Evolutionary conservation across 2,888 invertebrate genomes (phyloP).

Genomic region (Agrochola lota): DNA sequence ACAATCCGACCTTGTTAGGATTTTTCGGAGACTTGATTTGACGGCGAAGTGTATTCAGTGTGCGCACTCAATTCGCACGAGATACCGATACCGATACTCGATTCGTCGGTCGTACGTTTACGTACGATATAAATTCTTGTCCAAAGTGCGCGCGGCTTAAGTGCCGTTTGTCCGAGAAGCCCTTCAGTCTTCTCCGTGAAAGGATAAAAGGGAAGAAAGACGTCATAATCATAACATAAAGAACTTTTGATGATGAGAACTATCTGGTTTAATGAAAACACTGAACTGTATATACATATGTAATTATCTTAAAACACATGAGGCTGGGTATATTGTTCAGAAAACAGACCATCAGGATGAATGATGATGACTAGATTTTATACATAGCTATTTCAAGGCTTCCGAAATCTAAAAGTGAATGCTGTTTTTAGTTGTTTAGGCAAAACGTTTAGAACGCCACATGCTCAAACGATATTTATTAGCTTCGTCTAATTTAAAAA

Average conservation of each 20-base stretch:
- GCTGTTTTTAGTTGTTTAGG: slow-evolving; percentile 22
- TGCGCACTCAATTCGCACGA: no score
- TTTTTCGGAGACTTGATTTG: no score
- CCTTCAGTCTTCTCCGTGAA: not conserved
- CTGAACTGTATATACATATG: not conserved
- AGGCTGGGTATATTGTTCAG: not conserved
- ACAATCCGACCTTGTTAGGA: no score
- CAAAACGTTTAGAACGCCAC: not conserved
- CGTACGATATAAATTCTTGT: no score
- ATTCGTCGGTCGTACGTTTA: no score
- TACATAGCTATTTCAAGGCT: slow-evolving; percentile 11
- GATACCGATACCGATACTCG: no score
- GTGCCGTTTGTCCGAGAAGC: not conserved
- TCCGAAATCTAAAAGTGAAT: slow-evolving; percentile 18
- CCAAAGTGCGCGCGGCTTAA: no score
- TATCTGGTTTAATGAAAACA: not conserved
- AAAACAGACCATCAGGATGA: slow-evolving; percentile 20
- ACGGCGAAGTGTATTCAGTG: no score
- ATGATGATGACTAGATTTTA: slow-evolving; percentile 18
- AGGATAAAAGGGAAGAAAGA: not conserved
- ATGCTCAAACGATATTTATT: slow-evolving; percentile 2
- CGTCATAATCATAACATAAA: not conserved
- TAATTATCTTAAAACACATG: not conserved
- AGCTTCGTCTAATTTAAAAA: not conserved
- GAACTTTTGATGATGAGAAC: not conserved